Conservation (phyloP, 2,888 invertebrate species). For the Cylloceria caligata region DNA sequence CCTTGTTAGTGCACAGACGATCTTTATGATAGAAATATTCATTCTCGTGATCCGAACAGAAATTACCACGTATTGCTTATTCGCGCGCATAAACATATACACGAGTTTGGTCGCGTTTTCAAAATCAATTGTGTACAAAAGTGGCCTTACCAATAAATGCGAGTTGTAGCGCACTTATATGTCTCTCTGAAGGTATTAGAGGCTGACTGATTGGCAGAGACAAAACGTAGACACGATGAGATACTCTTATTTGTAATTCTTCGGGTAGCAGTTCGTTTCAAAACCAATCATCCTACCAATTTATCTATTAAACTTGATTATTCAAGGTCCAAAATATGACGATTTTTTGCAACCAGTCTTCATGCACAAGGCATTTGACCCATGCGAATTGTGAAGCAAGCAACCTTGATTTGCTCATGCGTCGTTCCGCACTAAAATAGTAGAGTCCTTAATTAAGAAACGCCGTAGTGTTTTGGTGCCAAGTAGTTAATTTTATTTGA, state of each 20-base stretch:
- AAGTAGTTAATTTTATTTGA: neutral
- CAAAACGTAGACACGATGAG: slow-evolving; percentile 29
- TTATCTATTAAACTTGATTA: slow-evolving; percentile 31
- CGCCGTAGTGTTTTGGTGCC: neutral
- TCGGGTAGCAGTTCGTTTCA: slow-evolving; percentile 18
- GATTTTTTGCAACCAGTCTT: slow-evolving; percentile 32
- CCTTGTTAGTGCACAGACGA: slow-evolving; percentile 29
- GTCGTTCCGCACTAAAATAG: too few relatives aligned
- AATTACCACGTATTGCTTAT: slow-evolving; percentile 32
- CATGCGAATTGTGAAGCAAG: neutral
- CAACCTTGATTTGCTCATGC: neutral
- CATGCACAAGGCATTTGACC: neutral
- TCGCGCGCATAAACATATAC: slow-evolving; percentile 36
- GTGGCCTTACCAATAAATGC: slow-evolving; percentile 70
- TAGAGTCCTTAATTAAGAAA: neutral
- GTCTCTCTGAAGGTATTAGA: slow-evolving; percentile 31
- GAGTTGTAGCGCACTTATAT: slow-evolving; percentile 63
- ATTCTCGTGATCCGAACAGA: slow-evolving; percentile 13
- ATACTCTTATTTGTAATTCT: slow-evolving; percentile 1
- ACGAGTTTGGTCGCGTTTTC: slow-evolving; percentile 48
- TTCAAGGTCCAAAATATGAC: slow-evolving; percentile 14
- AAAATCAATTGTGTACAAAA: slow-evolving; percentile 65
- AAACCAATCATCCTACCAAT: slow-evolving; percentile 38
- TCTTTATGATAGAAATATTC: neutral
- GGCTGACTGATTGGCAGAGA: slow-evolving; percentile 40